phyloP scores from a whole-genome alignment of 1,140 invertebrate genomes.

The Drosophila lowei region DNA sequence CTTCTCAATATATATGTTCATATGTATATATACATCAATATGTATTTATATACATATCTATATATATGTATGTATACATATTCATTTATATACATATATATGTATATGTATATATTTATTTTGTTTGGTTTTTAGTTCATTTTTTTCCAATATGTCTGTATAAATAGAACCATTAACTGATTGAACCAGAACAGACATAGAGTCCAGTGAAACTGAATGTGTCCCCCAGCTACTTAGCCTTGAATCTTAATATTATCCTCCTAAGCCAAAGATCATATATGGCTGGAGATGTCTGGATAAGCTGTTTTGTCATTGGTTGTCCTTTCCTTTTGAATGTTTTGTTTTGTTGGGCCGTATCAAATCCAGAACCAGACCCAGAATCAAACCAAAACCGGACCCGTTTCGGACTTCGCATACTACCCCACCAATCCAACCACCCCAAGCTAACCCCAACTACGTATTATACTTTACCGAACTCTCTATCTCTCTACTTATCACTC shows the following conservation, averaged over 20 bases:
- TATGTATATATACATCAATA: conserved; percentile 3
- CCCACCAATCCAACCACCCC: conserved; percentile 16
- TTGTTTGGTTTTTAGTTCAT: conserved; percentile 46
- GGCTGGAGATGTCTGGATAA: conserved; percentile 9
- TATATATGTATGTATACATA: conserved; percentile 9
- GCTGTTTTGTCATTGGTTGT: conserved; percentile 8
- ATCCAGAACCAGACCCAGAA: neutral
- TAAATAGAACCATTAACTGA: conserved; percentile 13
- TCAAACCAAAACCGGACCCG: conserved; percentile 9
- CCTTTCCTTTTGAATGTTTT: conserved; percentile 27
- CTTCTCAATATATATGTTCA: conserved; percentile 50
- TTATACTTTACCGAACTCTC: conserved; percentile 36
- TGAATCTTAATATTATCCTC: too few relatives aligned
- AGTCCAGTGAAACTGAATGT: conserved; percentile 8
- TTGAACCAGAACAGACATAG: conserved; percentile 9
- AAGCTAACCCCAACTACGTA: conserved; percentile 36
- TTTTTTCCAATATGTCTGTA: conserved; percentile 37
- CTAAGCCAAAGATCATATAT: too few relatives aligned
- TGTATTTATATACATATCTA: conserved; percentile 14
- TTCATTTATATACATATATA: conserved; percentile 1
- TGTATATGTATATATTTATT: conserved; percentile 14
- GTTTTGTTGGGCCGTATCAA: conserved; percentile 10
- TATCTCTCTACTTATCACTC: conserved; percentile 22
- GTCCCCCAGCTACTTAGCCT: too few relatives aligned
- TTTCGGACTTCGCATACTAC: neutral